Base-by-base conservation (phyloP, 2,888 invertebrate species). In the Dasysyrphus albostriatus region DNA sequence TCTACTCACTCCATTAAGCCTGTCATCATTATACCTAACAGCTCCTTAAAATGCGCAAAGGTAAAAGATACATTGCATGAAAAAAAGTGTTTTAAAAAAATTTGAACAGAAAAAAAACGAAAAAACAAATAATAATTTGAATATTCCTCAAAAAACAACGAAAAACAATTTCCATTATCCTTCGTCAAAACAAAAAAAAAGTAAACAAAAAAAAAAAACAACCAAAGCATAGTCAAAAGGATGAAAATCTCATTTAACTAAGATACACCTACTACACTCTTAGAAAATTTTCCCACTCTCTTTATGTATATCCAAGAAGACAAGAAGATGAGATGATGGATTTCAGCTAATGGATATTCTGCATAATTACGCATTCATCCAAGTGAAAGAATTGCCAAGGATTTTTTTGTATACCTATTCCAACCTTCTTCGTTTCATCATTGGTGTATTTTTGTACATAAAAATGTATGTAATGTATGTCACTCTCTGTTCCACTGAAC, bases 261-360 rank as follows among this genome's bases (percentile, higher is more conserved):
- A 85, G 76, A 85, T 76, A 54, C 61, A 65, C 65, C 65, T 49
- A 56, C 69, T n/a, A 24, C 6, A 6, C 24, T 72, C 39, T 63
- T 63, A 39, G n/a, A 19, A 32, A 67, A 14, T 49, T 67, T 19
- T 24, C 24, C 56, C 44, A 51, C 47, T 58, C 47, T 12, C 44
- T 12, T 59, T 37, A 4, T 59, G 1, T 5, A 32, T 9, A n/a
- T 8, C 5, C 16, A 16, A 10, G 12, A 59, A 59, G 24, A 39
- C 39, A 61, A 42, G 58, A 47, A 32, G 67, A 49, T 49, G 67
- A 49, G 59, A 56, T 76, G 75, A 77, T 77, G 73, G 72, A 85
- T 81, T 77, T 78, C 58, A 70, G 82, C 85, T 85, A 85, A 85
- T 85, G 85, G 85, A 85, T 85, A 85, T 85, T 82, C 81, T 85